These are phyloP conservation scores for Rhyacichthys aspro DNA, from an alignment of 2,797 vertebrate genomes.

Conservation along the genomic window DNA sequence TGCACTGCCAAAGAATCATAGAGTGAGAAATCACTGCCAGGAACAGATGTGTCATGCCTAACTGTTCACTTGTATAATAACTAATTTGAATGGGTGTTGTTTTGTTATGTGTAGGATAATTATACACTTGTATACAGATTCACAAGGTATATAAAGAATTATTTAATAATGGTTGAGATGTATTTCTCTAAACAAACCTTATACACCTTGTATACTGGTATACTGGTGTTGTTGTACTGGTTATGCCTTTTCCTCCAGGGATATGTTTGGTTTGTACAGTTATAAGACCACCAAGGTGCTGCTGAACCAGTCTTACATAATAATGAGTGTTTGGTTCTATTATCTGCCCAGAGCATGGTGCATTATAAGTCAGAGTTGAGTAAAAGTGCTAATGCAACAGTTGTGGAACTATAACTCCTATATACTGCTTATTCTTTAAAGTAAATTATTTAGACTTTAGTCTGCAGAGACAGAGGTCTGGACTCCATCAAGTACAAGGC, in stretches of 20 bases:
- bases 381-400: slow-evolving; percentile 23
- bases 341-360: slow-evolving; percentile 12
- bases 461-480: slow-evolving; percentile 71
- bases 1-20: slow-evolving; percentile 53
- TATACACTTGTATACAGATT: no score
- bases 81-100: slow-evolving; percentile 16
- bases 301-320: slow-evolving; percentile 12
- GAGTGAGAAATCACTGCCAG: slow-evolving; percentile 55
- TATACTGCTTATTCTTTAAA: slow-evolving; percentile 60
- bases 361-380: slow-evolving; percentile 33
- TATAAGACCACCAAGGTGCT: slow-evolving; percentile 10
- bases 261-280: background rate
- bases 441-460: slow-evolving; percentile 81
- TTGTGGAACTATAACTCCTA: slow-evolving; percentile 44
- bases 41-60: slow-evolving; percentile 69
- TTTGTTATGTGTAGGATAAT: slow-evolving; percentile 6
- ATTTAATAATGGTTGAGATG: background rate
- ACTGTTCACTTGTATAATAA: slow-evolving; percentile 56
- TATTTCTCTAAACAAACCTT: background rate
- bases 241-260: no score
- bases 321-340: slow-evolving; percentile 20
- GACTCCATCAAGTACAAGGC: slow-evolving; percentile 64
- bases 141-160: background rate
- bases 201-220: background rate
- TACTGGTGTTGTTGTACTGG: no score